Conservation (phyloP, 1,140 invertebrate genomes). For the Ostrea denselamellosa region DNA sequence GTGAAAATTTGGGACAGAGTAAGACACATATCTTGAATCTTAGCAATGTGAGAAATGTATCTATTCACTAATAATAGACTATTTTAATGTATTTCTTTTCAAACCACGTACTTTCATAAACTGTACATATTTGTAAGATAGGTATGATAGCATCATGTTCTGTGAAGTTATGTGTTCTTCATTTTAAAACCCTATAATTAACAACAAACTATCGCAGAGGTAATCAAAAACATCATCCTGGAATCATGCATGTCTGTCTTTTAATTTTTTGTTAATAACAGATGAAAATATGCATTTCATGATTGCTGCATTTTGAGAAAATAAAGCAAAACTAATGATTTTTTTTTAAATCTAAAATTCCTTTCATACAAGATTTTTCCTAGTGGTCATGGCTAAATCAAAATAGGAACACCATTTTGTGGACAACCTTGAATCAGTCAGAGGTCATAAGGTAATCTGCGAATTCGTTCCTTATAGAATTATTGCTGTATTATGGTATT, state of each 20-base stretch:
- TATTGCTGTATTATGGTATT: too few species aligned
- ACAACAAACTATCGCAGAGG: not conserved
- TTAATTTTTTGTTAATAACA: not conserved
- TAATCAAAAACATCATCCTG: not conserved
- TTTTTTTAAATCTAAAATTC: too few species aligned
- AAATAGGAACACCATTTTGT: too few species aligned
- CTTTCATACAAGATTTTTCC: too few species aligned
- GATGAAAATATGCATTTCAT: not conserved
- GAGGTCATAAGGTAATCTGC: too few species aligned
- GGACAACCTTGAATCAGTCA: too few species aligned
- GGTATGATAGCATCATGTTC: not conserved
- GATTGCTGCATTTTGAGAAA: not conserved
- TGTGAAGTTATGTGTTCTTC: not conserved
- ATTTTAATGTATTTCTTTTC: not conserved
- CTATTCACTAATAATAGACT: not conserved
- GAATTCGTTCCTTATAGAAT: too few species aligned
- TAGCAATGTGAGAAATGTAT: too few species aligned
- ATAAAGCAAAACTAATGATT: not conserved
- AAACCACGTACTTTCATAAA: not conserved
- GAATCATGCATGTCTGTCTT: not conserved
- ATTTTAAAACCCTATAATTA: not conserved
- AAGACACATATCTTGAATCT: too few species aligned
- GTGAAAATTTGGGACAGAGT: too few species aligned
- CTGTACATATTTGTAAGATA: not conserved
- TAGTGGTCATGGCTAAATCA: too few species aligned